Evolutionary conservation across 2,113 vertebrate species (phyloP).

Genomic region (Trematocara zebra): DNA sequence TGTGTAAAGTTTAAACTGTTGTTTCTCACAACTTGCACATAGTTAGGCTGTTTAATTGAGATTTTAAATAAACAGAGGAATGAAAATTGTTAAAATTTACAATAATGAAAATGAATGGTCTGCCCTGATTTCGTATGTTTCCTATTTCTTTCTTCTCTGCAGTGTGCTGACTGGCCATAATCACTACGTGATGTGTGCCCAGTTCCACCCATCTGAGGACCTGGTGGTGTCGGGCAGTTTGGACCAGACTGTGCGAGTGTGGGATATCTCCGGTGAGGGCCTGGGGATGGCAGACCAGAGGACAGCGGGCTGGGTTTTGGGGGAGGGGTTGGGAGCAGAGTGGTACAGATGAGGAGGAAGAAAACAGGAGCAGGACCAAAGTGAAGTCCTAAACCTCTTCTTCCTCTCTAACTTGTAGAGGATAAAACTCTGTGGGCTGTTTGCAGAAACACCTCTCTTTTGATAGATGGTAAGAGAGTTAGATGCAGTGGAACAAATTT

Average conservation of each 20-base stretch:
- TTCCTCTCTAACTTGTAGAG: conserved; percentile 45
- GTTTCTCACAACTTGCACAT: neutral
- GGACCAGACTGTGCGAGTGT: conserved; percentile 96
- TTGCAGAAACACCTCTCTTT: conserved; percentile 59
- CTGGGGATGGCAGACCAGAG: conserved; percentile 13
- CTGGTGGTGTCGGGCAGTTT: conserved; percentile 95
- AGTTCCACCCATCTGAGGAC: conserved; percentile 95
- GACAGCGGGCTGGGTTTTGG: conserved; percentile 6
- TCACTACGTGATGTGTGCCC: conserved; percentile 97
- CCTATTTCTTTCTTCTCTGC: conserved; percentile 2
- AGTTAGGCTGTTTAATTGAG: neutral
- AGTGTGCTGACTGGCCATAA: conserved; percentile 96
- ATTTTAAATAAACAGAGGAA: neutral
- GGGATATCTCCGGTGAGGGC: conserved; percentile 98
- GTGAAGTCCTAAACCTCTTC: conserved; percentile 29
- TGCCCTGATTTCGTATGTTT: neutral
- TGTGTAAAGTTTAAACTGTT: neutral
- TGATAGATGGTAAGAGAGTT: neutral
- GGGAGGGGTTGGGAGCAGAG: conserved; percentile 1
- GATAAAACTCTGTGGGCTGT: conserved; percentile 64
- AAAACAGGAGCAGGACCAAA: neutral
- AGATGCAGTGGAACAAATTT: neutral
- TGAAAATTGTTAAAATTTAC: neutral
- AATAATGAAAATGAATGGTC: neutral
- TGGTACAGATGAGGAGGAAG: conserved; percentile 20